Base-by-base conservation (phyloP, 2,113 vertebrate genomes). In the Paradoxurus hermaphroditus region DNA sequence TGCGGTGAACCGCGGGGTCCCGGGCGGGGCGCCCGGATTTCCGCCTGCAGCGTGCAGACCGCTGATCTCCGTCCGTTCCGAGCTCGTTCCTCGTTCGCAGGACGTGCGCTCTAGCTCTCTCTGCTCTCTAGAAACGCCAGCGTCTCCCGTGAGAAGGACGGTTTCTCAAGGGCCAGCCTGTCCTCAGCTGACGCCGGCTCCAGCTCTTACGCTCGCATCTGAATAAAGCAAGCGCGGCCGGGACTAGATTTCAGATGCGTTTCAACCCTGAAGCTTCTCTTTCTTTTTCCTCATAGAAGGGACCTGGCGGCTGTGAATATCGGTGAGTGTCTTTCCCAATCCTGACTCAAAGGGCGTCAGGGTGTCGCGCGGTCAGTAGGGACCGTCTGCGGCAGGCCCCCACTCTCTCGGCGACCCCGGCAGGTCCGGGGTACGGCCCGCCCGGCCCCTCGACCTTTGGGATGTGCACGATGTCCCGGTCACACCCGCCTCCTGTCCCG, bases 11-110 rank as follows among this genome's bases (percentile, higher is more conserved):
- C n/a, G n/a, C n/a, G n/a, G n/a, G n/a, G n/a, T n/a, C n/a, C n/a
- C n/a, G n/a, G n/a, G n/a, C n/a, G n/a, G 86, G 44, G 65, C n/a
- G n/a, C n/a, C n/a, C n/a, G n/a, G n/a, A n/a, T 83, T 94, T 34
- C 94, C 12, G 73, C 14, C 10, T 65, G 2, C 56, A 15, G 4
- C 94, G 94, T 94, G 59, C 70, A 25, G 51, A 63, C 39, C 39
- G 41, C 31, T 86, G 91, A 46, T 92, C 97, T 97, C 51, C n/a
- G n/a, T 39, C 44, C 18, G 1, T 81, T 94, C 77, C 53, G 90
- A 94, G 21, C 75, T 96, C 21, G 0, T 75, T 87, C 25, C 18
- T 59, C 78, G 46, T 97, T 90, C 68, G 88, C 27, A 86, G 65
- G 7, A 27, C 21, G 12, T 19, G 1, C 39, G 85, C 41, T 51